A percentile compares a stretch with the other conserved stretches of the same genome.
These are phyloP conservation scores for Hemichromis elongatus DNA, from an alignment of 2,113 vertebrate genomes.

Conservation along the genomic window DNA sequence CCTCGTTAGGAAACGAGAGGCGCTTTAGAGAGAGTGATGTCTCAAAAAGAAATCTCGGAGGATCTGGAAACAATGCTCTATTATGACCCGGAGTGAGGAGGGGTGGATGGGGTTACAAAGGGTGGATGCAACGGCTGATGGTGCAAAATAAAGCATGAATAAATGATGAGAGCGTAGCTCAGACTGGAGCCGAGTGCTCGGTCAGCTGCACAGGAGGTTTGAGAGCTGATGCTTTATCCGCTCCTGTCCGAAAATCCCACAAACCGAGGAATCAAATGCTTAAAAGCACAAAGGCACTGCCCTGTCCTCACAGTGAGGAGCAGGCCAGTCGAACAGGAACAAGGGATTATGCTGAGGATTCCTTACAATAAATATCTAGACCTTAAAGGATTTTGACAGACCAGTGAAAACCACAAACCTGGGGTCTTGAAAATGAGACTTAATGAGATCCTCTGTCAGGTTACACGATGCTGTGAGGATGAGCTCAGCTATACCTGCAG, in stretches of 20 bases:
- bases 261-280: background rate
- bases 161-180: conserved; percentile 53
- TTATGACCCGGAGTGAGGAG: background rate
- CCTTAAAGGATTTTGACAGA: background rate
- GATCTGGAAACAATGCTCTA: background rate
- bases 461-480: background rate
- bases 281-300: background rate
- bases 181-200: conserved; percentile 37
- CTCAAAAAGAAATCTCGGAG: background rate
- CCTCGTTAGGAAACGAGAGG: background rate
- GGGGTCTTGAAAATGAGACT: background rate
- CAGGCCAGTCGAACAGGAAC: background rate
- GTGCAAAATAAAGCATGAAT: conserved; percentile 59
- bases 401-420: background rate
- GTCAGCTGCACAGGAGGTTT: conserved; percentile 11
- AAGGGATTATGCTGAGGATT: background rate
- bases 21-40: background rate
- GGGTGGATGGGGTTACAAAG: background rate
- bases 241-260: background rate
- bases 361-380: background rate
- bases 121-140: conserved; percentile 38
- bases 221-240: background rate
- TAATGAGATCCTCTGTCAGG: background rate
- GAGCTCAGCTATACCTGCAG: background rate
- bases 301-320: background rate